Conservation (phyloP, 2,797 vertebrate species). For the Sebastes umbrosus region DNA sequence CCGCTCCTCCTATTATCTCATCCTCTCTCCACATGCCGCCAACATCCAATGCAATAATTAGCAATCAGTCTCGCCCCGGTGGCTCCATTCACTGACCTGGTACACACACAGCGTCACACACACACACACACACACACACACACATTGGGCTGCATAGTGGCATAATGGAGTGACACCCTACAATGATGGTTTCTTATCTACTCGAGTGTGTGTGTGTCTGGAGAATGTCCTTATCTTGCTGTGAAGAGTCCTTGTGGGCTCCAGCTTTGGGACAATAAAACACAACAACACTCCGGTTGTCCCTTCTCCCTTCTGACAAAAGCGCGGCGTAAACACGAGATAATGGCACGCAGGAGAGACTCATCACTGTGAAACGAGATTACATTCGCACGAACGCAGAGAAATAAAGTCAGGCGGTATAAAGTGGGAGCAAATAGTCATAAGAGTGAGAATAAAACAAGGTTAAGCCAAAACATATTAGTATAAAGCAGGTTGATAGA, state of each 20-base stretch:
- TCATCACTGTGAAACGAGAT: slow-evolving; percentile 38
- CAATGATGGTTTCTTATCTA: slow-evolving; percentile 35
- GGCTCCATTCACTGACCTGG: slow-evolving; percentile 59
- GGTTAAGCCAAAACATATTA: slow-evolving; percentile 15
- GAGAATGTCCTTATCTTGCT: slow-evolving; percentile 46
- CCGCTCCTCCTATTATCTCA: slow-evolving; percentile 39
- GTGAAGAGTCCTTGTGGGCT: slow-evolving; percentile 35
- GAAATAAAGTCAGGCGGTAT: neutral
- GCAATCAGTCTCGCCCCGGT: slow-evolving; percentile 61
- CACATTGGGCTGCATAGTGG: slow-evolving; percentile 1
- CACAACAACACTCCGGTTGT: slow-evolving; percentile 16
- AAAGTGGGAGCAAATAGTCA: neutral
- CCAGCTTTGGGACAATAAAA: slow-evolving; percentile 40
- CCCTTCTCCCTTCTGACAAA: slow-evolving; percentile 25
- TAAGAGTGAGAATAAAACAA: slow-evolving; percentile 16
- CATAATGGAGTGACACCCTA: slow-evolving; percentile 11
- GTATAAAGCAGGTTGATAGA: slow-evolving; percentile 21
- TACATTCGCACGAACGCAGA: neutral
- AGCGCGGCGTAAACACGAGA: neutral
- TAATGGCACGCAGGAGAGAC: slow-evolving; percentile 25
- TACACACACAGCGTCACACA: slow-evolving; percentile 3
- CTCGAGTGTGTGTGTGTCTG: slow-evolving; percentile 4
- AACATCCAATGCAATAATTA: slow-evolving; percentile 68
- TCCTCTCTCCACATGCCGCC: slow-evolving; percentile 46
- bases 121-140: no score